Conservation (phyloP, 2,888 invertebrate genomes). For the Sabellastarte sp. region DNA sequence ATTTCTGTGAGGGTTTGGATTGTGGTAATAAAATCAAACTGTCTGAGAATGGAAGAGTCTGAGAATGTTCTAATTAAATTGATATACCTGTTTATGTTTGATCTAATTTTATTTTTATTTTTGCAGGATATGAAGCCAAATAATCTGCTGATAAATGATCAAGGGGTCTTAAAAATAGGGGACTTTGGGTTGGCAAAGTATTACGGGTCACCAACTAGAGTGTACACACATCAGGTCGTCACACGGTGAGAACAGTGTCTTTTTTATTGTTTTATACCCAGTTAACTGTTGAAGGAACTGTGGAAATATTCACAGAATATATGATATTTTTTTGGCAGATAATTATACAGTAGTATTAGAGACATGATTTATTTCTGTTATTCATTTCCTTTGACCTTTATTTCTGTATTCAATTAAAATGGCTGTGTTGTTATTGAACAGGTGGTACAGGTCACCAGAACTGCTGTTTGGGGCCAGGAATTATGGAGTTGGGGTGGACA, state of each 20-base stretch:
- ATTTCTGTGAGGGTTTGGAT: no score
- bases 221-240: constrained; percentile 97
- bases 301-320: no score
- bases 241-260: constrained; percentile 73
- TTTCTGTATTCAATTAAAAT: no score
- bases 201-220: constrained; percentile 92
- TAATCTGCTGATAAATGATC: constrained; percentile 89
- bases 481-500: constrained; percentile 96
- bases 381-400: neutral
- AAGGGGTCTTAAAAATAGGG: constrained; percentile 92
- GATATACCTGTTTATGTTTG: no score
- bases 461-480: constrained; percentile 90
- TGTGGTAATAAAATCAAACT: neutral
- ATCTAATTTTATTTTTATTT: no score
- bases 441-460: constrained; percentile 78
- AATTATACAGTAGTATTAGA: no score
- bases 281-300: no score
- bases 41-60: neutral
- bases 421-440: constrained; percentile 22
- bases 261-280: no score
- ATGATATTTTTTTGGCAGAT: no score
- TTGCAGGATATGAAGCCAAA: constrained; percentile 91
- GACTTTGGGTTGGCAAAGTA: constrained; percentile 99
- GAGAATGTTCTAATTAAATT: no score
- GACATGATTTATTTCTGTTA: constrained; percentile 3